phyloP scores from a whole-genome alignment of 2,888 invertebrate genomes.

The Tholera decimalis region DNA sequence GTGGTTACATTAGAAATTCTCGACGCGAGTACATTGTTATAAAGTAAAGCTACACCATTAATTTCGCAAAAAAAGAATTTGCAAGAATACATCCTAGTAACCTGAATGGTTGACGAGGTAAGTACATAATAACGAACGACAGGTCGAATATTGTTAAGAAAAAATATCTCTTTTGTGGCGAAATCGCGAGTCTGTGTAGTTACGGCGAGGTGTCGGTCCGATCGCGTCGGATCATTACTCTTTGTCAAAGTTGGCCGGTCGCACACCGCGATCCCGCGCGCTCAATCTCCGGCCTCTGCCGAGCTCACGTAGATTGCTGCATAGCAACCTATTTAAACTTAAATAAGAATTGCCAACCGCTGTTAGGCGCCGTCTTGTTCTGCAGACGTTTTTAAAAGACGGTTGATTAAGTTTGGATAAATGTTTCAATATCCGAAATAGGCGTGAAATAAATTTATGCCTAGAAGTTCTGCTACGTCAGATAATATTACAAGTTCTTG shows the following conservation, averaged over 20 bases:
- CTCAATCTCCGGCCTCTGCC: slow-evolving; percentile 76
- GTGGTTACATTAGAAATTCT: slow-evolving; percentile 37
- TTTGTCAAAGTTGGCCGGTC: slow-evolving; percentile 78
- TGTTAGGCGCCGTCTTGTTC: slow-evolving; percentile 39
- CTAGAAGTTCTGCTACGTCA: slow-evolving; percentile 6
- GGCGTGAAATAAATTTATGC: slow-evolving; percentile 15
- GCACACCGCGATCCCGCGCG: slow-evolving; percentile 70
- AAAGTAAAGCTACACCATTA: slow-evolving; percentile 5
- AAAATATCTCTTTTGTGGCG: slow-evolving; percentile 42
- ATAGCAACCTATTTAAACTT: slow-evolving; percentile 80
- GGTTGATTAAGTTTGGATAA: slow-evolving; percentile 27
- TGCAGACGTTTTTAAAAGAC: slow-evolving; percentile 17
- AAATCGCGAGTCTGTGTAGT: slow-evolving; percentile 40
- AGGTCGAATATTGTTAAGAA: slow-evolving; percentile 25
- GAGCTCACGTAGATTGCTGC: slow-evolving; percentile 71
- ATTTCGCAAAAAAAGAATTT: not conserved
- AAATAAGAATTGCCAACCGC: slow-evolving; percentile 73
- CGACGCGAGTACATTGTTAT: slow-evolving; percentile 7
- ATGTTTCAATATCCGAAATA: slow-evolving; percentile 30
- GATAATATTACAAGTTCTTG: slow-evolving; percentile 17
- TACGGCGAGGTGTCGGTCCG: slow-evolving; percentile 64
- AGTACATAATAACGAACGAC: slow-evolving; percentile 14
- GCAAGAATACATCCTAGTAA: not conserved
- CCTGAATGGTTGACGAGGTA: slow-evolving; percentile 2
- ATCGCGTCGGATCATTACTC: slow-evolving; percentile 77